A percentile compares a stretch with the other conserved stretches of the same genome.
Conservation (phyloP, 2,888 invertebrate genomes). For the Dexiosoma caninum region DNA sequence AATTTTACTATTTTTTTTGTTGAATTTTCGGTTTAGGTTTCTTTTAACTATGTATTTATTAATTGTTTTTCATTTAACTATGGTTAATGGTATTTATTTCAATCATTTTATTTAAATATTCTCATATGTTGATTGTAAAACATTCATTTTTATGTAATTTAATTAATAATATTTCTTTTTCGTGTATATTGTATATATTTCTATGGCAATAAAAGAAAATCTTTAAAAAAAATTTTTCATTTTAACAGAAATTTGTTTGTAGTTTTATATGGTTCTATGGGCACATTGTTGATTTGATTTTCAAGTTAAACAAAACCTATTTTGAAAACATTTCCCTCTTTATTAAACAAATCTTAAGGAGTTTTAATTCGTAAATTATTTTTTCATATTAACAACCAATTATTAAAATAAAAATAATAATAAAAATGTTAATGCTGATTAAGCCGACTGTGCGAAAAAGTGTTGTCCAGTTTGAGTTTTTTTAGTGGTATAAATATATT, state of each 20-base stretch:
- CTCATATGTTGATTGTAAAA: constrained; percentile 57
- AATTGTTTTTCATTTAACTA: constrained; percentile 54
- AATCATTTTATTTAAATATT: constrained; percentile 39
- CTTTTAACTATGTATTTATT: constrained; percentile 50
- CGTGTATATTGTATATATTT: constrained; percentile 61
- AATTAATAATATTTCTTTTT: constrained; percentile 42
- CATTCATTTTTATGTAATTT: constrained; percentile 39
- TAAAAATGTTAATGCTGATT: not conserved
- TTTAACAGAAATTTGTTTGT: constrained; percentile 58
- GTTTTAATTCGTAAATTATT: constrained; percentile 25
- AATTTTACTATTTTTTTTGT: constrained; percentile 65
- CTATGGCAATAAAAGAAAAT: constrained; percentile 48
- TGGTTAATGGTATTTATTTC: constrained; percentile 43
- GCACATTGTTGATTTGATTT: constrained; percentile 61
- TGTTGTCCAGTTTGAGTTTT: constrained; percentile 2
- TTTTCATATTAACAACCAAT: constrained; percentile 58
- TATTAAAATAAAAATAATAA: not conserved
- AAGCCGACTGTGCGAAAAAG: not conserved
- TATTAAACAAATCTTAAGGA: not conserved
- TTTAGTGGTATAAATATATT: not conserved
- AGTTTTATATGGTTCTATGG: constrained; percentile 60
- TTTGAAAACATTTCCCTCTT: not conserved
- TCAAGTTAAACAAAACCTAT: constrained; percentile 45
- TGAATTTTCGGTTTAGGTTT: constrained; percentile 63
- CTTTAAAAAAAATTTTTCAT: constrained; percentile 41